These are phyloP conservation scores for Leptosomus discolor DNA, from an alignment of 2,113 vertebrate genomes.

Conservation along the genomic window DNA sequence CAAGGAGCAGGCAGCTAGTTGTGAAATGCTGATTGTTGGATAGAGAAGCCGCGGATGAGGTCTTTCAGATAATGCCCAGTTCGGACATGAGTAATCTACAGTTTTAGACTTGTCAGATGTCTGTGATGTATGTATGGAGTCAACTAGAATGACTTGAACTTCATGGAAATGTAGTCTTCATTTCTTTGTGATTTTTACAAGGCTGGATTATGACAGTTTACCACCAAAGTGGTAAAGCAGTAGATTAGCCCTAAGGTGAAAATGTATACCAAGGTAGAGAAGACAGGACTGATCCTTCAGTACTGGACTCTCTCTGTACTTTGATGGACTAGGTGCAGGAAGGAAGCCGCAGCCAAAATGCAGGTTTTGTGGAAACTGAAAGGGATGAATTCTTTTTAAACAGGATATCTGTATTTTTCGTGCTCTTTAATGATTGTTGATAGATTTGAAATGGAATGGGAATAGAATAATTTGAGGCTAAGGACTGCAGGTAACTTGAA, in stretches of 20 bases:
- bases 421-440: background rate
- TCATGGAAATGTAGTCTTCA: background rate
- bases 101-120: background rate
- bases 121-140: background rate
- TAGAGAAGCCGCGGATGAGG: background rate
- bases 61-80: background rate
- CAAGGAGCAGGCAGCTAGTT: background rate
- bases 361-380: background rate
- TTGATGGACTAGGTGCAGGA: background rate
- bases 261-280: background rate
- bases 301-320: background rate
- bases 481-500: constrained; percentile 10
- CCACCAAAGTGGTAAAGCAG: background rate
- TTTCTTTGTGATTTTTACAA: background rate
- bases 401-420: background rate
- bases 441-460: background rate
- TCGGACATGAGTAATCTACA: background rate
- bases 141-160: background rate
- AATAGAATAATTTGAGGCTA: background rate
- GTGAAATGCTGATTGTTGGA: background rate
- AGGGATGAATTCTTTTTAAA: background rate
- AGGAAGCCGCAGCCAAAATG: background rate
- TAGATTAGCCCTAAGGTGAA: background rate
- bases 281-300: background rate
- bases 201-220: background rate